Conservation (phyloP, 1,140 invertebrate species). For the Lineus longissimus region DNA sequence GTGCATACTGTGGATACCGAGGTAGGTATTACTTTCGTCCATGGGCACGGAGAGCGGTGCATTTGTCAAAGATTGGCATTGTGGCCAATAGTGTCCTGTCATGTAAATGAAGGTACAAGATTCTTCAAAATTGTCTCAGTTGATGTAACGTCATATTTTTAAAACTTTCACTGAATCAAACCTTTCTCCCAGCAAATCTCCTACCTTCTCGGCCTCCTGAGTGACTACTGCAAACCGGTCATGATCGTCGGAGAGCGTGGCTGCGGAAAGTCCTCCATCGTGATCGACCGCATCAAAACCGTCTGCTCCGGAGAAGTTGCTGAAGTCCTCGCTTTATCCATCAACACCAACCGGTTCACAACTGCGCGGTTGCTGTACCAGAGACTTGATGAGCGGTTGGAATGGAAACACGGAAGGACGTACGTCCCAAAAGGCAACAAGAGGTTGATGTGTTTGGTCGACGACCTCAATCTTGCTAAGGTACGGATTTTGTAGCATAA, state of each 20-base stretch:
- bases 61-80: too few relatives aligned
- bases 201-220: constrained; percentile 40
- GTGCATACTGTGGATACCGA: constrained; percentile 50
- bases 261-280: constrained; percentile 50
- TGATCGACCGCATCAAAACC: constrained; percentile 49
- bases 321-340: constrained; percentile 47
- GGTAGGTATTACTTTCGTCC: constrained; percentile 30
- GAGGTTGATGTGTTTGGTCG: constrained; percentile 48
- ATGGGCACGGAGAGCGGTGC: too few relatives aligned
- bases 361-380: constrained; percentile 47
- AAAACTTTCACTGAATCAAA: too few relatives aligned
- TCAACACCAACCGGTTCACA: constrained; percentile 51
- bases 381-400: constrained; percentile 45
- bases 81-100: too few relatives aligned
- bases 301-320: constrained; percentile 53
- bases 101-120: too few relatives aligned
- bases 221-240: constrained; percentile 47
- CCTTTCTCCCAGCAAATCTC: constrained; percentile 36
- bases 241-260: constrained; percentile 51
- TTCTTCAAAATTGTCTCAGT: too few relatives aligned
- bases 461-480: constrained; percentile 52
- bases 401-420: constrained; percentile 52
- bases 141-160: too few relatives aligned
- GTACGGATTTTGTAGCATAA: constrained; percentile 23
- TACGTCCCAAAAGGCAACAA: constrained; percentile 53